Conservation (phyloP, 1,140 invertebrate species). For the Drosophila sp. region DNA sequence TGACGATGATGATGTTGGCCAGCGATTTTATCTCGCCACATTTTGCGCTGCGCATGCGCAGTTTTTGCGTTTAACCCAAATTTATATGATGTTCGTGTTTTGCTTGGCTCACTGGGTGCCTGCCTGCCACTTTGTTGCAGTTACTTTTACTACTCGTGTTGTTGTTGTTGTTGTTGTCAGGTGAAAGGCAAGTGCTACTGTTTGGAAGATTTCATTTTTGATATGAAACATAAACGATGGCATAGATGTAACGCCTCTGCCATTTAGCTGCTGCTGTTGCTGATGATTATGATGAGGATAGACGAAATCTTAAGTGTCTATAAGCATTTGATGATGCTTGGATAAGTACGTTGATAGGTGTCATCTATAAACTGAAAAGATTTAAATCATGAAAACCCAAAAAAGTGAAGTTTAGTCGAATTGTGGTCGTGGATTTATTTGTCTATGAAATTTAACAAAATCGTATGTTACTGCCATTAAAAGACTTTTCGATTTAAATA, state of each 20-base stretch:
- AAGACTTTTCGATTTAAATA: too few species aligned
- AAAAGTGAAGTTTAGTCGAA: too few species aligned
- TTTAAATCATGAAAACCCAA: background rate
- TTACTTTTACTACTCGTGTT: slow-evolving; percentile 1
- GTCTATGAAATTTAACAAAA: too few species aligned
- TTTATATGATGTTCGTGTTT: slow-evolving; percentile 46
- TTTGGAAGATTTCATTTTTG: slow-evolving; percentile 52
- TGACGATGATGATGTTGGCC: slow-evolving; percentile 1
- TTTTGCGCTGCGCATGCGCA: slow-evolving; percentile 42
- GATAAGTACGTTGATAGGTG: background rate
- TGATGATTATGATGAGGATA: slow-evolving; percentile 5
- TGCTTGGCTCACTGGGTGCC: slow-evolving; percentile 53
- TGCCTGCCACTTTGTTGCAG: slow-evolving; percentile 33
- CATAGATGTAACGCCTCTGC: slow-evolving; percentile 20
- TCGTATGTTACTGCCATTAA: too few species aligned
- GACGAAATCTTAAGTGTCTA: background rate
- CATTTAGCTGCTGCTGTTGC: background rate
- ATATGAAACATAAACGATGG: slow-evolving; percentile 48
- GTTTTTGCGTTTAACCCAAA: slow-evolving; percentile 61
- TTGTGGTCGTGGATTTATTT: too few species aligned
- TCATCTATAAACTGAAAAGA: background rate
- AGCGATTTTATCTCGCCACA: slow-evolving; percentile 24
- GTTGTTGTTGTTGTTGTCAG: slow-evolving; percentile 36
- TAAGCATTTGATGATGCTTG: background rate
- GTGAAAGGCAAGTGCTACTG: slow-evolving; percentile 63